Evolutionary conservation across 1,140 invertebrate species (phyloP), one percentile per base, ranked within the genome.

Genomic region (Andricus grossulariae): DNA sequence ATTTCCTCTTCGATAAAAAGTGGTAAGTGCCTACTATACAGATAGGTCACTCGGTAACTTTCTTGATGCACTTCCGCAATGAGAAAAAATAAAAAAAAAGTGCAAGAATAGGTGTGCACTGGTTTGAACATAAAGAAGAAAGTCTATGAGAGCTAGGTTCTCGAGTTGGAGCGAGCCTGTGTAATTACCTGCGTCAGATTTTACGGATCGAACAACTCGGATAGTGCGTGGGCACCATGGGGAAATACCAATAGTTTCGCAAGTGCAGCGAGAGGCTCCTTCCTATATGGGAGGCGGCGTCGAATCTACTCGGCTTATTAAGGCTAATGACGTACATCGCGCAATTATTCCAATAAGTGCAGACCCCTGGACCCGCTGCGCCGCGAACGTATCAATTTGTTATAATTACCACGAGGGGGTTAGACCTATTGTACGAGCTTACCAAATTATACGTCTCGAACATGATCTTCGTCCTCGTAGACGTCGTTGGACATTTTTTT

Each of bases 351-450:
- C 73, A 82, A 82, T 84, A 84, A 83, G 57, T 74, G 74, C 72
- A 77, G 77, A 70, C 39, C 72, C 71, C 50, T 55, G 72, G 51
- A 52, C 49, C 45, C 32, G 51, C 21, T 52, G 32, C 50, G 51
- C 21, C 50, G 32, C 70, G 73, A 82, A 88, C 78, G 81, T 84
- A 86, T 86, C 84, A 85, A 85, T 87, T 85, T 82, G 76, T 87
- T 85, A 80, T 83, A 83, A 84, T 86, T 84, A 80, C 72, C 73
- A 60, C 16, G 49, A 25, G 32, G 60, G 57, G 57, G 19, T 18
- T 54, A 45, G 57, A 25, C 72, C 54, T 72, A 75, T 75, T 78
- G 70, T 78, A 45, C 77, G 72, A 49, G 51, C 57, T 66, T 21
- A 16, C 60, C 5, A 66, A 66, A 66, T 66, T 66, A 66, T 66